A percentile compares a stretch with the other conserved stretches of the same genome.
These are phyloP conservation scores for Lucilia sericata DNA, from an alignment of 1,140 invertebrate genomes.

Conservation along the genomic window DNA sequence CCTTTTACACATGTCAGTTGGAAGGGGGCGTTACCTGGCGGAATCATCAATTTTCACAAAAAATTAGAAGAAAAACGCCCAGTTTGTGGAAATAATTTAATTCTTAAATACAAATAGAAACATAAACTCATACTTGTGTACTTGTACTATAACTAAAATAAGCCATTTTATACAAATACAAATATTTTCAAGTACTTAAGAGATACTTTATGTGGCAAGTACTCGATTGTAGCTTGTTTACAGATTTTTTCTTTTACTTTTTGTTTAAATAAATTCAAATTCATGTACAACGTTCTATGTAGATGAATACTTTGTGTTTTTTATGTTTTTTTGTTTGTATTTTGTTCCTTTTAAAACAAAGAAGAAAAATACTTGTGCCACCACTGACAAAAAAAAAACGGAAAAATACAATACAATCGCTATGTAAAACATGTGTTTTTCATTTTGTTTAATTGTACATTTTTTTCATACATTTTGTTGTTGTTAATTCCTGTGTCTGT, in stretches of 20 bases:
- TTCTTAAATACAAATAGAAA: background rate
- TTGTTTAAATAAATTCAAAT: background rate
- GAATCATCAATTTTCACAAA: background rate
- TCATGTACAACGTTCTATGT: background rate
- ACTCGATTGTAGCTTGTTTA: background rate
- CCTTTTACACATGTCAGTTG: background rate
- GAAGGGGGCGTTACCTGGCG: constrained; percentile 3
- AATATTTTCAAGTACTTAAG: background rate
- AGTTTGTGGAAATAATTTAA: background rate
- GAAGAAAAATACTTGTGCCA: too few relatives aligned
- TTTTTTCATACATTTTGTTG: background rate
- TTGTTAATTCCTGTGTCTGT: background rate
- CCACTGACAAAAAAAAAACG: background rate
- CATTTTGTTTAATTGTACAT: constrained; percentile 31
- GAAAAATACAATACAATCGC: constrained; percentile 29
- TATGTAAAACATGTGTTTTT: constrained; percentile 40
- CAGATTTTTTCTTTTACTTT: background rate
- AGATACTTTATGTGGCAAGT: background rate
- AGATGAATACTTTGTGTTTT: background rate
- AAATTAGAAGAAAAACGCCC: background rate
- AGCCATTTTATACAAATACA: background rate
- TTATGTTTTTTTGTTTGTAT: background rate
- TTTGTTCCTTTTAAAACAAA: too few relatives aligned
- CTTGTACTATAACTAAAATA: background rate
- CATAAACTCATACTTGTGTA: background rate